Evolutionary conservation across 2,888 invertebrate genomes (phyloP), one percentile per base, ranked within the genome.

Genomic region (Epinotia bilunana): DNA sequence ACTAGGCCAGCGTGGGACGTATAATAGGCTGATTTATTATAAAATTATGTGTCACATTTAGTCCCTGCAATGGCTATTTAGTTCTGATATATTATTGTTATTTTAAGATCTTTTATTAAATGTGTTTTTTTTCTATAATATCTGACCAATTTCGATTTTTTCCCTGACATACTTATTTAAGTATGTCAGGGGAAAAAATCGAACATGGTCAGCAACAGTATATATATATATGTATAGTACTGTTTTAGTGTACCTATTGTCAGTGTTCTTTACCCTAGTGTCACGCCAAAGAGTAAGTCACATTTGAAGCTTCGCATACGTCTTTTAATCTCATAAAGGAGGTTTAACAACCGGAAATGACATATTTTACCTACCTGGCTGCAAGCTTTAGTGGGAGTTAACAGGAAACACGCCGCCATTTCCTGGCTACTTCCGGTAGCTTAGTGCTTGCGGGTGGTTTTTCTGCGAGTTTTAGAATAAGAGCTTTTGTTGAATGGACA

Each of bases 391-490:
- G 70, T 71, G 75, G 73, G 79, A 76, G 80, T 80, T 82, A 83
- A 79, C 80, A 80, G 84, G 86, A 84, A 82, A 83, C 78, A 79
- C 81, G 82, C 83, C 83, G 80, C 83, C 82, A 83, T 86, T 85
- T 86, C 85, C 84, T 53, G 80, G 80, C 83, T 78, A 83, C 83
- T 84, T 84, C 83, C 85, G 79, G 82, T 80, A 80, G 84, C 84
- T 85, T 83, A 86, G 81, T 83, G 81, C 77, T 72, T 57, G 62
- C 61, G 16, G 49, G 46, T 18, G 46, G 65, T 74, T 75, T 75
- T 75, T 75, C 74, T 75, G 63, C 39, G 46, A 61, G 67, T 61
- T 63, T 77, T 70, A 64, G 13, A 75, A 72, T 72, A 72, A 23
- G 13, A 72, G 71, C 71, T 74, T 63, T 61, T 46, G 65, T 67